phyloP scores from a whole-genome alignment of 2,888 invertebrate species.

The Cephus pulcher region DNA sequence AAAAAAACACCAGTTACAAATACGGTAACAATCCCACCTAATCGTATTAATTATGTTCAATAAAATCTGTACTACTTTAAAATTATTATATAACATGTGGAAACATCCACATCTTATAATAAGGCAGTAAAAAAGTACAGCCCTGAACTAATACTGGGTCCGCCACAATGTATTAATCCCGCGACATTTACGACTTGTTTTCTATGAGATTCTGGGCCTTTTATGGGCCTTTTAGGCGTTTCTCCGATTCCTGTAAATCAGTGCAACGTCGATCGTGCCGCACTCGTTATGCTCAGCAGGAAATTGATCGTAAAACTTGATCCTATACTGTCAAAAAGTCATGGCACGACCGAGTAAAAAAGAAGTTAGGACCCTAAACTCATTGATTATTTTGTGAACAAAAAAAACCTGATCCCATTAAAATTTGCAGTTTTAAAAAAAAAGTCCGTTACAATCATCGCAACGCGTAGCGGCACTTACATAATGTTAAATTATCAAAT shows the following conservation, averaged over 20 bases:
- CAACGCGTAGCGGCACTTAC: not conserved
- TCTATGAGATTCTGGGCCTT: slow-evolving; percentile 23
- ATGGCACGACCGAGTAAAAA: not conserved
- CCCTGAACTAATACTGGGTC: not conserved
- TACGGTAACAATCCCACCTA: no score
- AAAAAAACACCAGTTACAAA: no score
- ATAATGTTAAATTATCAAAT: not conserved
- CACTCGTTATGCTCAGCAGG: slow-evolving; percentile 32
- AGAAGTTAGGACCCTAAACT: not conserved
- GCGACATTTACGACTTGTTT: slow-evolving; percentile 42
- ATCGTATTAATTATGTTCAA: no score
- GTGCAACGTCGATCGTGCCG: slow-evolving; percentile 15
- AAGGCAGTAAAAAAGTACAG: not conserved
- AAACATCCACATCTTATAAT: not conserved
- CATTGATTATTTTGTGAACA: not conserved
- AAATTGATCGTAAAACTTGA: slow-evolving; percentile 46
- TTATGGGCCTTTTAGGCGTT: slow-evolving; percentile 30
- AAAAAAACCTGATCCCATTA: not conserved
- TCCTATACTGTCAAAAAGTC: slow-evolving; percentile 1
- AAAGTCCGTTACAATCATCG: not conserved
- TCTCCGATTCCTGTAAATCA: slow-evolving; percentile 33
- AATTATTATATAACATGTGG: not conserved
- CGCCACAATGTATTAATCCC: slow-evolving; percentile 41
- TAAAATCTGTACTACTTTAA: not conserved
- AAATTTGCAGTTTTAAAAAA: not conserved